phyloP scores from a whole-genome alignment of 2,888 invertebrate species.

The Drosophila ezoana region DNA sequence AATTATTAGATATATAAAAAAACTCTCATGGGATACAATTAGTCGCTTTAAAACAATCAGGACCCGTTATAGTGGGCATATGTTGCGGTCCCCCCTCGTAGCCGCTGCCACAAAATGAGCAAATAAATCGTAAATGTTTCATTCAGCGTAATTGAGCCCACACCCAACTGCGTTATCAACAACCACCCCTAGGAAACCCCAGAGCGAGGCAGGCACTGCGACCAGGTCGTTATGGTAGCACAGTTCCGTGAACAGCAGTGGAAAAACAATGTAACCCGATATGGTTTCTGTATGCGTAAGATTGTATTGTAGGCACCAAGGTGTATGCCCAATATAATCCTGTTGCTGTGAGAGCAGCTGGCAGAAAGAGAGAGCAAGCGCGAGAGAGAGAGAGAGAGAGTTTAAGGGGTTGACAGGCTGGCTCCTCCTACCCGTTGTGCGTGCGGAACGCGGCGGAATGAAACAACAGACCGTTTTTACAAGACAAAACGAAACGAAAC shows the following conservation, averaged over 20 bases:
- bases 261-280: slow-evolving; percentile 66
- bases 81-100: slow-evolving; percentile 39
- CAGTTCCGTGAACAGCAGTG: slow-evolving; percentile 45
- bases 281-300: slow-evolving; percentile 55
- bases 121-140: slow-evolving; percentile 78
- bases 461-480: slow-evolving; percentile 15
- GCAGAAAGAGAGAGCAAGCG: slow-evolving; percentile 11
- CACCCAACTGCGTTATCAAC: slow-evolving; percentile 35
- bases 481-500: neutral
- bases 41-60: slow-evolving; percentile 62
- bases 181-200: slow-evolving; percentile 44
- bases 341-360: slow-evolving; percentile 30
- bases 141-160: slow-evolving; percentile 68
- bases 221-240: slow-evolving; percentile 68
- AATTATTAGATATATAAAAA: slow-evolving; percentile 40
- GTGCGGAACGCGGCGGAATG: slow-evolving; percentile 27
- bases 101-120: slow-evolving; percentile 70
- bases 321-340: slow-evolving; percentile 35
- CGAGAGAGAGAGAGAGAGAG: slow-evolving; percentile 18
- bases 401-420: slow-evolving; percentile 41
- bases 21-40: slow-evolving; percentile 66
- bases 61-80: slow-evolving; percentile 49
- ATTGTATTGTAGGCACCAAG: slow-evolving; percentile 46
- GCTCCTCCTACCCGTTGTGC: slow-evolving; percentile 52
- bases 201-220: slow-evolving; percentile 29